Conservation (phyloP, 64 coral and sea anemone species). For the Orbicella faveolata region DNA sequence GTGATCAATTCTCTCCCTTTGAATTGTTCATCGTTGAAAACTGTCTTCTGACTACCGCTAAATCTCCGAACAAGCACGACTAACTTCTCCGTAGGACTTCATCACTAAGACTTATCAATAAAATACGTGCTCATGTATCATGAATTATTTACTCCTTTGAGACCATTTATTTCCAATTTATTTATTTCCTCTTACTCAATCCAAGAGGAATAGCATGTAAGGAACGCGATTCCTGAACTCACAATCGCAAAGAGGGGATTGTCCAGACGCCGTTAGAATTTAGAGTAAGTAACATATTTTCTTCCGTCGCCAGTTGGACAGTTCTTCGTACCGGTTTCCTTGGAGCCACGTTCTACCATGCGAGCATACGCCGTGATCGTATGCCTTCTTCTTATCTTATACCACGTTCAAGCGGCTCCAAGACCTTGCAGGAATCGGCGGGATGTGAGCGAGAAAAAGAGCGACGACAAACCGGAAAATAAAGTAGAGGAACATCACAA, state of each 20-base stretch:
- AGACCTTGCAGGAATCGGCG: conserved; percentile 26
- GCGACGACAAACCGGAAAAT: neutral
- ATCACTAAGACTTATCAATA: conserved; percentile 20
- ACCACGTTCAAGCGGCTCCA: conserved; percentile 13
- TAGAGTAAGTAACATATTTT: neutral
- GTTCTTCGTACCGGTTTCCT: neutral
- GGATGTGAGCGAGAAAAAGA: conserved; percentile 22
- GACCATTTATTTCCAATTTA: neutral
- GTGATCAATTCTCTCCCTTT: neutral
- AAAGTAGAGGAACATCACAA: neutral
- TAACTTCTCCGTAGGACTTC: neutral
- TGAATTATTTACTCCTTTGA: conserved; percentile 26
- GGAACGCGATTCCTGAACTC: neutral
- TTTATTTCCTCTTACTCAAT: conserved; percentile 19
- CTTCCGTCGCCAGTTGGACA: neutral
- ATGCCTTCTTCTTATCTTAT: conserved; percentile 26
- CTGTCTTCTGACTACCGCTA: no score
- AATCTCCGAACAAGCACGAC: neutral
- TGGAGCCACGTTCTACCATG: neutral
- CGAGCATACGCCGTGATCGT: neutral
- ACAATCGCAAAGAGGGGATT: neutral
- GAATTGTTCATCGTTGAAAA: neutral
- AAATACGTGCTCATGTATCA: conserved; percentile 14
- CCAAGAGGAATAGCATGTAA: neutral
- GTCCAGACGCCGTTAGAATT: neutral